phyloP scores from a whole-genome alignment of 1,140 invertebrate species.

The Megalonaias nervosa region DNA sequence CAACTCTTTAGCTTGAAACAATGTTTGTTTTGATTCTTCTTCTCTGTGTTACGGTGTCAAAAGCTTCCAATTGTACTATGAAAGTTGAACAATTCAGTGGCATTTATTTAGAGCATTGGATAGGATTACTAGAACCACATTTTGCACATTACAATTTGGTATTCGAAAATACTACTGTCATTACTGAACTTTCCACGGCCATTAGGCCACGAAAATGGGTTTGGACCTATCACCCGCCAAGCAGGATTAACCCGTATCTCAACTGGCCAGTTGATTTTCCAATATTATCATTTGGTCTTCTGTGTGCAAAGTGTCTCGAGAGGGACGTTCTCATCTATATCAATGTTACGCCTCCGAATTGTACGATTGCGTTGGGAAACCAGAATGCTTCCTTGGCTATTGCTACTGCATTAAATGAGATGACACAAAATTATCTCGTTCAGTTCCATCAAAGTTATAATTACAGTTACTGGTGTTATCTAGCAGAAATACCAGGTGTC shows the following conservation, averaged over 20 bases:
- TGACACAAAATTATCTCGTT: constrained; percentile 17
- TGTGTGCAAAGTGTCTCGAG: constrained; percentile 12
- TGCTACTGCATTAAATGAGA: constrained; percentile 8
- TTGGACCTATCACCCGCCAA: constrained; percentile 14
- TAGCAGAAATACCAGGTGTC: constrained; percentile 12
- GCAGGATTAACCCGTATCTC: constrained; percentile 8
- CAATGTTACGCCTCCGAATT: background rate
- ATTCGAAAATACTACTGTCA: too few species aligned
- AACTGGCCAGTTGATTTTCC: constrained; percentile 31
- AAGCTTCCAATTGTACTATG: too few species aligned
- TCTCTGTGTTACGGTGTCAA: too few species aligned
- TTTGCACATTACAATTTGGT: too few species aligned
- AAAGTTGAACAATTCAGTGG: too few species aligned
- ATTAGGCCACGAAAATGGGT: constrained; percentile 18
- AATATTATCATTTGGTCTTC: constrained; percentile 25
- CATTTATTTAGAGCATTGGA: too few species aligned
- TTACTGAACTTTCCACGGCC: background rate
- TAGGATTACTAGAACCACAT: too few species aligned
- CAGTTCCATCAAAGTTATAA: background rate
- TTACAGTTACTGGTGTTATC: constrained; percentile 25
- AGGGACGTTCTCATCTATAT: background rate
- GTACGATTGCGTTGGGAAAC: constrained; percentile 13
- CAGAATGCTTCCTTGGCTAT: background rate
- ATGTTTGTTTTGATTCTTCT: too few species aligned
- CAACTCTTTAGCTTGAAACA: too few species aligned